These are phyloP conservation scores for Sphenopsis melanotis DNA, from an alignment of 2,797 vertebrate species.

Conservation along the genomic window DNA sequence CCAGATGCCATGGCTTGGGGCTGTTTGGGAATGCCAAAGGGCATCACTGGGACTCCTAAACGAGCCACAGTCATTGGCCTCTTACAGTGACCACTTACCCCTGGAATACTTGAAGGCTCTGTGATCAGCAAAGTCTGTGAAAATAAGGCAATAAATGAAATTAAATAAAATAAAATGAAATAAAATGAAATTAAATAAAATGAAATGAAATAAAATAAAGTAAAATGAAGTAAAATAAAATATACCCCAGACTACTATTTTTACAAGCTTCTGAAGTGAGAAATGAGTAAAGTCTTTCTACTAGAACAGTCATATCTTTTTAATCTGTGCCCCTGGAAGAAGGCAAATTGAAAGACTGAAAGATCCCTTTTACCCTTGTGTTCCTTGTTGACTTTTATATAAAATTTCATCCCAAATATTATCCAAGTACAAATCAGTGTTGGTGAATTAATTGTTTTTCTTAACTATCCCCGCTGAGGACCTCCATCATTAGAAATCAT, in stretches of 20 bases:
- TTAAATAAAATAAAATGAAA: neutral
- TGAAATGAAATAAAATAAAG: conserved; percentile 12
- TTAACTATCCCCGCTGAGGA: neutral
- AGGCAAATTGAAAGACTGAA: neutral
- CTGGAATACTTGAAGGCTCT: conserved; percentile 3
- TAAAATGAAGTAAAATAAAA: conserved; percentile 42
- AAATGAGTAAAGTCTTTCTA: conserved; percentile 42
- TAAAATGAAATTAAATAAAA: neutral
- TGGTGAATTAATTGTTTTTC: neutral
- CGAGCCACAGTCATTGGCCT: neutral
- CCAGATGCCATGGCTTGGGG: neutral
- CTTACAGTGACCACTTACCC: neutral
- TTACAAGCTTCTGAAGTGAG: conserved; percentile 30
- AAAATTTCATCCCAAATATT: conserved; percentile 8
- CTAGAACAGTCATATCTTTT: conserved; percentile 9
- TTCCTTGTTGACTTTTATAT: neutral
- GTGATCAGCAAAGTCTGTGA: conserved; percentile 1
- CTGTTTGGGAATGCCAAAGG: neutral
- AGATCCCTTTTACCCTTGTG: neutral
- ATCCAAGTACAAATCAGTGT: neutral
- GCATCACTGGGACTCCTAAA: conserved; percentile 23
- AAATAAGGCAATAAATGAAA: conserved; percentile 31
- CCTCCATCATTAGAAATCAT: neutral
- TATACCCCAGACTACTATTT: conserved; percentile 1
- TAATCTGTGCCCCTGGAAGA: neutral